These are phyloP conservation scores for Tachysurus fulvidraco DNA, from an alignment of 2,113 vertebrate species.

Conservation along the genomic window DNA sequence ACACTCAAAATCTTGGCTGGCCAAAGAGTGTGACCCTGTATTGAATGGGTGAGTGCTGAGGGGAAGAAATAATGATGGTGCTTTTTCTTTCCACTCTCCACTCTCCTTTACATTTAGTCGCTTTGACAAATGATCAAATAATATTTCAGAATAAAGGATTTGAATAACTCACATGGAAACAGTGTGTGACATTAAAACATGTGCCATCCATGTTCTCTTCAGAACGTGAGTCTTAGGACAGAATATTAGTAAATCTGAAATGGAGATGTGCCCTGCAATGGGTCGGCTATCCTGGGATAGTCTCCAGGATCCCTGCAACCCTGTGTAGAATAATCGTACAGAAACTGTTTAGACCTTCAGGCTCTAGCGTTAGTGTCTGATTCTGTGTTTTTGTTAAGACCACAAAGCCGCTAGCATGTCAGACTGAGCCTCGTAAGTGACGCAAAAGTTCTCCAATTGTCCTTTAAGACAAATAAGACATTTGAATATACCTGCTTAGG, in stretches of 20 bases:
- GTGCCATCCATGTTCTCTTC: not conserved
- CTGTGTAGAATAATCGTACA: too few relatives aligned
- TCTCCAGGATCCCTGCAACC: too few relatives aligned
- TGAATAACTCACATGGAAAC: conserved; percentile 45
- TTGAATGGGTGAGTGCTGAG: conserved; percentile 77
- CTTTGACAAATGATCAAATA: conserved; percentile 71
- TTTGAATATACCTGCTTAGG: conserved; percentile 12
- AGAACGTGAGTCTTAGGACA: not conserved
- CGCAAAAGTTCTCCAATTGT: conserved; percentile 2
- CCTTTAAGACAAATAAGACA: conserved; percentile 18
- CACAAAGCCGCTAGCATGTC: conserved; percentile 11
- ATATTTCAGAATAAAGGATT: conserved; percentile 62
- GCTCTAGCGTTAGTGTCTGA: not conserved
- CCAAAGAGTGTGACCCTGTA: conserved; percentile 71
- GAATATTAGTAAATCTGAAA: not conserved
- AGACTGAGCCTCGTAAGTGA: conserved; percentile 11
- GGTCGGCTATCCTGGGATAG: too few relatives aligned
- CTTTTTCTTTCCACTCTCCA: conserved; percentile 83
- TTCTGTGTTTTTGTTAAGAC: not conserved
- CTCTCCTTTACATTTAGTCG: conserved; percentile 64
- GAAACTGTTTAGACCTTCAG: not conserved
- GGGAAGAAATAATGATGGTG: conserved; percentile 84
- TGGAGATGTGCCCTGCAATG: not conserved
- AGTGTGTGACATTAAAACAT: not conserved
- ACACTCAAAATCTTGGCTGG: conserved; percentile 78